Conservation (phyloP, 2,797 vertebrate genomes). For the Darevskia mixta region DNA sequence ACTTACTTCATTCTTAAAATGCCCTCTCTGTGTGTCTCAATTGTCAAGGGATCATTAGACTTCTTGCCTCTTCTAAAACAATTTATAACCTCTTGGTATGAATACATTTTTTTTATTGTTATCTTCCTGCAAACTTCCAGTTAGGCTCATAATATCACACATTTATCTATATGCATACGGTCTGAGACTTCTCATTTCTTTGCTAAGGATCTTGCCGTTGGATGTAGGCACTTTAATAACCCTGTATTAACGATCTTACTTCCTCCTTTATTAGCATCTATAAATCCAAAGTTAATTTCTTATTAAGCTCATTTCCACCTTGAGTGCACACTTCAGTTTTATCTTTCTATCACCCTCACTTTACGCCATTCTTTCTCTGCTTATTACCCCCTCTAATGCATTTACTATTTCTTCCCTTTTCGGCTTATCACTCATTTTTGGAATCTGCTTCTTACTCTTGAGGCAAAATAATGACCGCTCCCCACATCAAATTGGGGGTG, state of each 20-base stretch:
- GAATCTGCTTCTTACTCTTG: conserved; percentile 23
- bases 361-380: conserved; percentile 21
- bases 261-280: conserved; percentile 43
- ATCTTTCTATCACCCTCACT: conserved; percentile 27
- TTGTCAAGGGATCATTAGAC: conserved; percentile 28
- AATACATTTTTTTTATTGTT: conserved; percentile 55
- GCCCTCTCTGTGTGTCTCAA: conserved; percentile 33
- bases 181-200: conserved; percentile 16
- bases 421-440: conserved; percentile 1
- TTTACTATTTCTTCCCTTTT: conserved; percentile 24
- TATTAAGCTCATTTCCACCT: conserved; percentile 50
- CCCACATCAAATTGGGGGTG: too few species aligned
- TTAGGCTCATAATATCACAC: conserved; percentile 13
- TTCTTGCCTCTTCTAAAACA: conserved; percentile 27
- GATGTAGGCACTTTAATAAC: conserved; percentile 44
- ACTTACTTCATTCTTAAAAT: conserved; percentile 5
- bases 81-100: conserved; percentile 36
- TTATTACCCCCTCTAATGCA: neutral
- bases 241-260: conserved; percentile 38
- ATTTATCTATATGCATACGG: conserved; percentile 42
- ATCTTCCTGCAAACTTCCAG: conserved; percentile 34
- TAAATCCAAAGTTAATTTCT: conserved; percentile 52
- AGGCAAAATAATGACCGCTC: neutral
- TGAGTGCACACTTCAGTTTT: conserved; percentile 47
- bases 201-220: conserved; percentile 16